Evolutionary conservation across 2,113 vertebrate species (phyloP), one percentile per base, ranked within the genome.

Genomic region (Sturnus vulgaris): DNA sequence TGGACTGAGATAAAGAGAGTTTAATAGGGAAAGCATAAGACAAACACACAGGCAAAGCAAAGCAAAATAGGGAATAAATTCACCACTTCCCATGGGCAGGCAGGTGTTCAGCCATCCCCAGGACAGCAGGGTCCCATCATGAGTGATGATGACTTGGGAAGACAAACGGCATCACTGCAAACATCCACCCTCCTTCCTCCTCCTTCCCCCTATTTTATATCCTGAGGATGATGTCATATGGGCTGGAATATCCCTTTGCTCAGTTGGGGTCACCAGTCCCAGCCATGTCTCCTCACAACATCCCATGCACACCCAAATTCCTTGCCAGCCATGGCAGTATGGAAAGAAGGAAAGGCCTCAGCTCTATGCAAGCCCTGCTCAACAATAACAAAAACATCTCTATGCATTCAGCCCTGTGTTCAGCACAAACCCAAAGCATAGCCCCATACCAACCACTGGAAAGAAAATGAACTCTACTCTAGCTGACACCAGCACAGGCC

Each of bases 141-240:
- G 28, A 4, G 12, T 71, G 37, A 5, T 11, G 8, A 25, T 30
- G 25, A 37, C 25, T 37, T 53, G 27, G 31, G 66, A 37, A 61
- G 37, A 61, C 20, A 61, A 71, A 61, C 15, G 7, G 7, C 14
- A 28, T 59, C 44, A 35, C 31, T 76, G 31, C 31, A 59, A 50
- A 59, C 0, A 0, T 25, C 13, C 20, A 21, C 12, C 2, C 0
- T 0, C 21, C 3, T 42, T 50, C 31, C 42, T 66, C 2, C 20
- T 76, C 21, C 31, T 66, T 50, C 4, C 35, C 4, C 9, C 24
- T 1, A 9, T 7, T 35, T 50, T 42, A 9, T 50, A 59, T 50
- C 27, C 25, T 31, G 25, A 42, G 25, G 25, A 42, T 25, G 25
- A 66, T 57, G 10, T 5, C 25, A 11, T 11, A 35, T 6, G 11